Percentiles rank a stretch among this genome's conserved stretches.
Conservation (phyloP, 2,888 invertebrate species). For the Atherix ibis region DNA sequence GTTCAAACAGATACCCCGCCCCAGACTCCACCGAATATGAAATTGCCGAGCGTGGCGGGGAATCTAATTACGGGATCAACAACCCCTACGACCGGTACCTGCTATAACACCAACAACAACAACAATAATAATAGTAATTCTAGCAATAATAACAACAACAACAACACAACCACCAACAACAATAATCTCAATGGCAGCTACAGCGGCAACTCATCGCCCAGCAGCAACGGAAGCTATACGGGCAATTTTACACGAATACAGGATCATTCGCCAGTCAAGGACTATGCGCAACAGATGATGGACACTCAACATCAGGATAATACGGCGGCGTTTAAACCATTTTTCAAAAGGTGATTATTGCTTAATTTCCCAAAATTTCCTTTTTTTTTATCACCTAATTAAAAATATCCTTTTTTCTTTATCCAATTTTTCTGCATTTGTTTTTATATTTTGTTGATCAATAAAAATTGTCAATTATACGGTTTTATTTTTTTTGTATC, state of each 20-base stretch:
- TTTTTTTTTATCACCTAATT: too few species aligned
- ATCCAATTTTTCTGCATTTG: background rate
- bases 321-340: constrained; percentile 66
- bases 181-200: constrained; percentile 12
- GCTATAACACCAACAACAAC: constrained; percentile 25
- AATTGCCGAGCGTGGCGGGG: constrained; percentile 64
- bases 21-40: constrained; percentile 89
- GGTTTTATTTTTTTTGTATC: background rate
- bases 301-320: constrained; percentile 26
- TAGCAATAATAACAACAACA: constrained; percentile 13
- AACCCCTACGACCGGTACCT: constrained; percentile 39
- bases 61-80: constrained; percentile 49
- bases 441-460: background rate
- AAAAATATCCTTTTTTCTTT: too few species aligned
- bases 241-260: constrained; percentile 19
- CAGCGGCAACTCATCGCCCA: constrained; percentile 14
- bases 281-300: constrained; percentile 20
- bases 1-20: constrained; percentile 79
- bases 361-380: background rate
- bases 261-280: constrained; percentile 23
- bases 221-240: constrained; percentile 14
- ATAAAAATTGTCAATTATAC: too few species aligned
- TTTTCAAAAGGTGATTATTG: constrained; percentile 67
- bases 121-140: constrained; percentile 7
- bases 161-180: constrained; percentile 13